Conservation (phyloP, 2,113 vertebrate species). For the Anguilla rostrata region DNA sequence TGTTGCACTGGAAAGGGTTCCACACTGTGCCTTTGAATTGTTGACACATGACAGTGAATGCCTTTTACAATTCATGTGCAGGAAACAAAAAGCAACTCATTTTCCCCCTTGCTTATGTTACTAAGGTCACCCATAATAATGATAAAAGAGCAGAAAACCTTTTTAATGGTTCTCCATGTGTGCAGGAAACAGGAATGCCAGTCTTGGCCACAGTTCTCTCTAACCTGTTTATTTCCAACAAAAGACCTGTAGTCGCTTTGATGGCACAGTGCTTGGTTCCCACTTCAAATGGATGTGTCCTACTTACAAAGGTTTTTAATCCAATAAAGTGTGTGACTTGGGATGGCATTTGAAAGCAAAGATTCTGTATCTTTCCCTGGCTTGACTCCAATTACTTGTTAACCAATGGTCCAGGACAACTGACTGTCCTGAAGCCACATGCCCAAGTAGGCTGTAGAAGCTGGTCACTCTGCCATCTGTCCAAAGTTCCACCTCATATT, state of each 20-base stretch:
- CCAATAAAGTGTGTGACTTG: background rate
- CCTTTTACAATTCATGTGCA: no score
- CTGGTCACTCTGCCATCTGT: conserved; percentile 9
- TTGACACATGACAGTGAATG: no score
- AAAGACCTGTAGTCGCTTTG: background rate
- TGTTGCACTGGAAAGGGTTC: no score
- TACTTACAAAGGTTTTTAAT: background rate
- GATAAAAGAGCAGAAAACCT: no score
- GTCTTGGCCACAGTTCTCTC: background rate
- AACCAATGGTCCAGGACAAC: conserved; percentile 17
- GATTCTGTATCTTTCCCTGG: background rate
- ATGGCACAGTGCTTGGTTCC: background rate
- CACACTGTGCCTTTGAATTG: no score
- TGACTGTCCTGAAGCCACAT: background rate
- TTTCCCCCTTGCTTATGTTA: no score
- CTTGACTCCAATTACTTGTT: conserved; percentile 26
- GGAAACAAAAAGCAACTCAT: background rate
- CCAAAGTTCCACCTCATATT: background rate
- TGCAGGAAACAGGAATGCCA: no score
- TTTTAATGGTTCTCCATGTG: background rate
- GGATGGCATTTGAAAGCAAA: conserved; percentile 6
- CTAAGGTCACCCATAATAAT: no score
- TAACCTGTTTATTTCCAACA: background rate
- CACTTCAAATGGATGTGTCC: background rate
- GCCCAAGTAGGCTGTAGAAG: background rate